These are phyloP conservation scores for Tautogolabrus adspersus DNA, from an alignment of 2,113 vertebrate genomes.

Conservation along the genomic window DNA sequence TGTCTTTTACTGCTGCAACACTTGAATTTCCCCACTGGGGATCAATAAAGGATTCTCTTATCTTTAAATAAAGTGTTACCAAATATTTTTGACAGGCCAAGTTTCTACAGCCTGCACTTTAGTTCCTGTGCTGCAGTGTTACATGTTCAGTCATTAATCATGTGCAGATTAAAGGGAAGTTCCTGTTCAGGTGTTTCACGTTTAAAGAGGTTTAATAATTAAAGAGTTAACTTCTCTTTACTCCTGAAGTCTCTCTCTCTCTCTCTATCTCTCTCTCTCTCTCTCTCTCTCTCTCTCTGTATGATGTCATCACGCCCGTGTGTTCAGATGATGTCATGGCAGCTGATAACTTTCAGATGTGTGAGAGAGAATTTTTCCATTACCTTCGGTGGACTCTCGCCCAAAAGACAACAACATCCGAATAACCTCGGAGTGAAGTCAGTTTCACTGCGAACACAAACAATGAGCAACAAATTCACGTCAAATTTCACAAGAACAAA, in stretches of 20 bases:
- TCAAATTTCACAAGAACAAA: not conserved
- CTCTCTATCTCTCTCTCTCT: not conserved
- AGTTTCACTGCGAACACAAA: conserved; percentile 6
- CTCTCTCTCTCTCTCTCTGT: not conserved
- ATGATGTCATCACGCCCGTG: conserved; percentile 43
- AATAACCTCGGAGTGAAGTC: conserved; percentile 25
- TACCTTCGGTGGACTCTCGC: conserved; percentile 19
- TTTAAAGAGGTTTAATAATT: not conserved
- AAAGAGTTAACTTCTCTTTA: not conserved
- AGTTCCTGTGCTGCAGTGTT: too few species aligned
- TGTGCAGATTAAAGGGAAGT: not conserved
- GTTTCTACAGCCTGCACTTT: too few species aligned
- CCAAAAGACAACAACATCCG: not conserved
- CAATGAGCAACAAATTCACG: not conserved
- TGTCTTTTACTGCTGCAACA: too few species aligned
- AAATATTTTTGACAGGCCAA: too few species aligned
- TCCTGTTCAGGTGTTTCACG: conserved; percentile 4
- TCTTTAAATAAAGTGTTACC: too few species aligned
- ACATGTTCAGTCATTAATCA: not conserved
- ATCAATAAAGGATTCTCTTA: too few species aligned
- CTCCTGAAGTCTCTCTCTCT: not conserved
- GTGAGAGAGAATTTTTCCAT: conserved; percentile 23
- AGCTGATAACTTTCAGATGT: conserved; percentile 58
- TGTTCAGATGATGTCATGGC: conserved; percentile 45
- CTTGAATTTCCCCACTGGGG: too few species aligned